phyloP scores from a whole-genome alignment of 2,113 vertebrate genomes.

The Dicaeum eximium region DNA sequence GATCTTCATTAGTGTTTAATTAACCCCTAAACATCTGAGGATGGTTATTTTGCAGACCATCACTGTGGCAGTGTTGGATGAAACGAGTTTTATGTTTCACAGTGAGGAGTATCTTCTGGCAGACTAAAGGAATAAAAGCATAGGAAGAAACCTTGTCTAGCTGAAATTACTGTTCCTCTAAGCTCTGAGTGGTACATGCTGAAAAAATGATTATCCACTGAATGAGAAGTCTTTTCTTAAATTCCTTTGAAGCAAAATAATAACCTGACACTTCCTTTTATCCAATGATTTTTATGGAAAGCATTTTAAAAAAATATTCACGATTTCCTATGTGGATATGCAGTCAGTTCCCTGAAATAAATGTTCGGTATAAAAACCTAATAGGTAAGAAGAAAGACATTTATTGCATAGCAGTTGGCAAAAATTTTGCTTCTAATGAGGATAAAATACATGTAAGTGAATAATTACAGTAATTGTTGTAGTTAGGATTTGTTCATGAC shows the following conservation, averaged over 20 bases:
- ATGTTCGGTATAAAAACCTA: neutral
- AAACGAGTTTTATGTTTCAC: neutral
- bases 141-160: neutral
- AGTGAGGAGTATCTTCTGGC: neutral
- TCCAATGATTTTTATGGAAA: neutral
- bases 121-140: neutral
- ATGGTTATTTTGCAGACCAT: neutral
- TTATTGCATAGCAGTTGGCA: conserved; percentile 10
- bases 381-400: neutral
- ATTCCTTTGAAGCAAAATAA: neutral
- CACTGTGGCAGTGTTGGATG: neutral
- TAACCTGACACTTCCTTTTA: conserved; percentile 1
- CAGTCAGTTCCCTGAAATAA: neutral
- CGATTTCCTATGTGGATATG: neutral
- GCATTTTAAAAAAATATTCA: neutral
- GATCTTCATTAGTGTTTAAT: neutral
- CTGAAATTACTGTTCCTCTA: neutral
- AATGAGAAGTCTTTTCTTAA: neutral
- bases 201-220: neutral
- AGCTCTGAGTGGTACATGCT: neutral
- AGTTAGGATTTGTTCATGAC: conserved; percentile 44
- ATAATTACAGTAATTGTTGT: conserved; percentile 29
- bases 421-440: conserved; percentile 22
- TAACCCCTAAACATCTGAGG: neutral
- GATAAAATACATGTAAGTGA: conserved; percentile 37